Evolutionary conservation across 1,140 invertebrate genomes (phyloP).

Genomic region (Neotoxoptera formosana): DNA sequence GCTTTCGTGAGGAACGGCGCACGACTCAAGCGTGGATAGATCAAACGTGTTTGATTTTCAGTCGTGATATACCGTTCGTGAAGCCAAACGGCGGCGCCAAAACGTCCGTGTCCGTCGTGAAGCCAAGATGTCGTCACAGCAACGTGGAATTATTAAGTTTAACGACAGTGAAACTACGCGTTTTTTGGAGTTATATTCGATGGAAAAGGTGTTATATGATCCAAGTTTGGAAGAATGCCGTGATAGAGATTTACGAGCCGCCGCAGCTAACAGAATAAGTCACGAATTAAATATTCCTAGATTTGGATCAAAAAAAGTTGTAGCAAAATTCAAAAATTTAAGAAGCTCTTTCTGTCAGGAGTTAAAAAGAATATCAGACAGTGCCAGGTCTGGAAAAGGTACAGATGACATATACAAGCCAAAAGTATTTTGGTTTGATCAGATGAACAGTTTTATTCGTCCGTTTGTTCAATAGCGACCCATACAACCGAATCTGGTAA

Average conservation of each 20-base stretch:
- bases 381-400: conserved; percentile 15
- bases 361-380: conserved; percentile 54
- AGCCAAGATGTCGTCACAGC: conserved; percentile 16
- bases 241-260: conserved; percentile 21
- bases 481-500: conserved; percentile 37
- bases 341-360: conserved; percentile 54
- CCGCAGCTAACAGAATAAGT: conserved; percentile 20
- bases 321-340: conserved; percentile 57
- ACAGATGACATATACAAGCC: conserved; percentile 52
- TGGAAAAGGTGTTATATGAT: conserved; percentile 25
- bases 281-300: conserved; percentile 26
- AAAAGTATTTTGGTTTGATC: conserved; percentile 56
- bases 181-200: conserved; percentile 17
- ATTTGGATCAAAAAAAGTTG: conserved; percentile 51
- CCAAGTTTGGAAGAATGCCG: background rate
- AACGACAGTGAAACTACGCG: conserved; percentile 4
- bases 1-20: background rate
- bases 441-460: conserved; percentile 32
- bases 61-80: conserved; percentile 28
- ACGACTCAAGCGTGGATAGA: conserved; percentile 21
- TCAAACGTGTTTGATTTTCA: conserved; percentile 39
- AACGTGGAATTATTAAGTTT: background rate
- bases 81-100: no score
- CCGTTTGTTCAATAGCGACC: conserved; percentile 36
- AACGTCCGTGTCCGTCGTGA: no score